Evolutionary conservation across 2,888 invertebrate genomes (phyloP).

Genomic region (Rotaria sp.): DNA sequence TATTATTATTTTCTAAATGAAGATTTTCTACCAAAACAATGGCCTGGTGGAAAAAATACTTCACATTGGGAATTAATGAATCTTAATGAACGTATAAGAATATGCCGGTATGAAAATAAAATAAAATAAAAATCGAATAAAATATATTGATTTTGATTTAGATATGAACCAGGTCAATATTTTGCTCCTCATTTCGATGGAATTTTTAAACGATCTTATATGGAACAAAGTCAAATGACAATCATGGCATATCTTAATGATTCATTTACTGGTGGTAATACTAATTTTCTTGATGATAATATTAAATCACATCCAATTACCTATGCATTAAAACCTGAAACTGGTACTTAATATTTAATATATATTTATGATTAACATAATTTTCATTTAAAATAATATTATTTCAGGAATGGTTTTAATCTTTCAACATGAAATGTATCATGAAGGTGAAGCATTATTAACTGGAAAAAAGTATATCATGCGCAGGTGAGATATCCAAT

Average conservation of each 20-base stretch:
- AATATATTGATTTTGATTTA: too few relatives aligned
- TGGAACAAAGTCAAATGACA: not conserved
- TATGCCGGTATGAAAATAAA: not conserved
- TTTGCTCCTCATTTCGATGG: not conserved
- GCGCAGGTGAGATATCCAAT: not conserved
- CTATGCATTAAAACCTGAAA: not conserved
- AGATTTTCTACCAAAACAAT: not conserved
- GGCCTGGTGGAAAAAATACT: not conserved
- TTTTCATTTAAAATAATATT: not conserved
- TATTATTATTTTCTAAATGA: too few relatives aligned
- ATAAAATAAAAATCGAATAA: too few relatives aligned
- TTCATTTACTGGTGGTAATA: not conserved
- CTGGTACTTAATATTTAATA: not conserved
- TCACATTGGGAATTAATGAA: not conserved
- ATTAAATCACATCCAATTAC: not conserved
- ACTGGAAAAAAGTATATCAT: not conserved
- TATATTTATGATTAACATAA: too few relatives aligned
- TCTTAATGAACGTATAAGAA: not conserved
- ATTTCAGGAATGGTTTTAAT: not conserved
- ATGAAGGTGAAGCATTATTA: not conserved
- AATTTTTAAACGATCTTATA: not conserved
- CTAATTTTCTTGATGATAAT: not conserved
- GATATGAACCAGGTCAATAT: not conserved
- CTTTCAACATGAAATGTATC: not conserved
- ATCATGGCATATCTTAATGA: not conserved